Percentiles rank a stretch among this genome's conserved stretches.
phyloP scores from a whole-genome alignment of 2,888 invertebrate species.

The Chymomyza fuscimana region DNA sequence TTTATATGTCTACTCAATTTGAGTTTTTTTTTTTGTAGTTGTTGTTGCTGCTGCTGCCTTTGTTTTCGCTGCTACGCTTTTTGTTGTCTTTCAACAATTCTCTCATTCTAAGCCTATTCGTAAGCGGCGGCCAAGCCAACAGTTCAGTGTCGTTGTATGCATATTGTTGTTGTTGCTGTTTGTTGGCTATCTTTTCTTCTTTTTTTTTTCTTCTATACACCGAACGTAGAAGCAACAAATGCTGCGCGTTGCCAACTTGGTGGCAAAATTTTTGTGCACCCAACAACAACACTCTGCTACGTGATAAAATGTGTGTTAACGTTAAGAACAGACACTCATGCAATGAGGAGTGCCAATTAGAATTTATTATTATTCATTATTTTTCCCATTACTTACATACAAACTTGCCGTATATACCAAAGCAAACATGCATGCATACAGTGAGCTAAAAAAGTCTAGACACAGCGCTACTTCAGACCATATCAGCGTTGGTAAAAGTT shows the following conservation, averaged over 20 bases:
- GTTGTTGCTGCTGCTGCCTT: constrained; percentile 27
- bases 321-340: constrained; percentile 11
- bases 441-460: not conserved
- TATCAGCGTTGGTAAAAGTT: no score
- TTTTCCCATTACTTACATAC: constrained; percentile 43
- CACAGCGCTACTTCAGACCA: no score
- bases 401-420: not conserved
- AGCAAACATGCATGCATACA: constrained; percentile 2
- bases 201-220: constrained; percentile 18
- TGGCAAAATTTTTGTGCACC: constrained; percentile 37
- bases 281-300: constrained; percentile 31
- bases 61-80: constrained; percentile 39
- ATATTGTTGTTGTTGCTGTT: constrained; percentile 20
- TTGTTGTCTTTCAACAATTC: constrained; percentile 45
- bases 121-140: constrained; percentile 37
- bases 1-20: constrained; percentile 36
- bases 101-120: constrained; percentile 67
- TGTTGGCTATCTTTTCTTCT: no score
- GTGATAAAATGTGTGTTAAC: constrained; percentile 62
- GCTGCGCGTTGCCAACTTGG: constrained; percentile 46
- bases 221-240: constrained; percentile 62
- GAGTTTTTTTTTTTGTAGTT: constrained; percentile 24
- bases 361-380: constrained; percentile 73
- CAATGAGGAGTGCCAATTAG: constrained; percentile 55
- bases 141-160: constrained; percentile 48